These are phyloP conservation scores for Tachuris rubrigastra DNA, from an alignment of 2,113 vertebrate genomes.

Conservation along the genomic window DNA sequence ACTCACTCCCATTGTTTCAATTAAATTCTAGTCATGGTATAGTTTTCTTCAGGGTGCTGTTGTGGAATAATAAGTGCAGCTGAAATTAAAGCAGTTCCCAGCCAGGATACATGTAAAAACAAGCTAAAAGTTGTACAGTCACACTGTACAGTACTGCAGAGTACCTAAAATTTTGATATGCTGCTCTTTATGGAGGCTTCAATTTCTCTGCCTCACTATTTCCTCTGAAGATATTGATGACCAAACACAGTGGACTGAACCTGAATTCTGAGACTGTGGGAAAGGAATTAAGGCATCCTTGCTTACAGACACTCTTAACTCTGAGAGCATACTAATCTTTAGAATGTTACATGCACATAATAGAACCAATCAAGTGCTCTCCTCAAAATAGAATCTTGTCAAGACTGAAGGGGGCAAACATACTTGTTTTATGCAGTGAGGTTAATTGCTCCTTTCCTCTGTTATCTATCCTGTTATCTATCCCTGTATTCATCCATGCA, in stretches of 20 bases:
- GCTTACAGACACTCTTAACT: not conserved
- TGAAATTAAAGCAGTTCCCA: not conserved
- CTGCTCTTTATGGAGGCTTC: not conserved
- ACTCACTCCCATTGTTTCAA: not conserved
- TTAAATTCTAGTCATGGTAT: not conserved
- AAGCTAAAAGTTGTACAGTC: not conserved
- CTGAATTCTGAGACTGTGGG: not conserved
- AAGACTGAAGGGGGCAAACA: not conserved
- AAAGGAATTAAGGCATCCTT: not conserved
- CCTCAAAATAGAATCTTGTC: not conserved
- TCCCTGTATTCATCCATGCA: not conserved
- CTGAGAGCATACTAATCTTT: not conserved
- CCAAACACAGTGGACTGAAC: not conserved
- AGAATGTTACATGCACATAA: fast-evolving
- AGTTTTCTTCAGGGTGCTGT: not conserved
- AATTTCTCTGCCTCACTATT: not conserved
- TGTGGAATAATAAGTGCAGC: not conserved
- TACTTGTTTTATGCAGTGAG: not conserved
- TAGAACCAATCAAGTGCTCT: not conserved
- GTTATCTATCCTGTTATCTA: not conserved
- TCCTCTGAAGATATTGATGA: not conserved
- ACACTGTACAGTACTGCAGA: not conserved
- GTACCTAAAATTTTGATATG: not conserved
- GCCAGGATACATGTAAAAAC: not conserved
- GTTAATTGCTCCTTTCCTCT: not conserved